Conservation (phyloP, 2,888 invertebrate genomes). For the Hydraecia micacea region DNA sequence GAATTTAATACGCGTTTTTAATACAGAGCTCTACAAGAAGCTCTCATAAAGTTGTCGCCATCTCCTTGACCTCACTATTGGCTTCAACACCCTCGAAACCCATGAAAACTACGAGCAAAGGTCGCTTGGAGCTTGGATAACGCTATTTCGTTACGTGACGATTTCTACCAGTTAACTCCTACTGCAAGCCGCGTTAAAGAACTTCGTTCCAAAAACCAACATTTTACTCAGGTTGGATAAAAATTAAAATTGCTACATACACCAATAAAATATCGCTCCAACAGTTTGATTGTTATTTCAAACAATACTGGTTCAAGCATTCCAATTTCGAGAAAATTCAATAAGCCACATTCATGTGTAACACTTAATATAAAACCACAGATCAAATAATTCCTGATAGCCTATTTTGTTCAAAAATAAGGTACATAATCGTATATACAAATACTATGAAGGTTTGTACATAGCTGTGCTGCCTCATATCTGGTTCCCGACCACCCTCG, state of each 20-base stretch:
- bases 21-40: neutral
- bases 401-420: neutral
- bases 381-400: neutral
- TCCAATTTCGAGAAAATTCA: neutral
- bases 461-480: slow-evolving; percentile 34
- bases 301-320: neutral
- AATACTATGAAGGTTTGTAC: slow-evolving; percentile 22
- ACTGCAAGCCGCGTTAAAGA: too few species aligned
- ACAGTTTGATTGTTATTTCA: neutral
- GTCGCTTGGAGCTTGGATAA: neutral
- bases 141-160: too few species aligned
- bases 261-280: neutral
- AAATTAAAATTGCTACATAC: neutral
- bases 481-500: slow-evolving; percentile 45
- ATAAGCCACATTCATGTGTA: neutral
- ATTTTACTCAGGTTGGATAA: too few species aligned
- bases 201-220: neutral
- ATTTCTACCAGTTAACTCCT: too few species aligned
- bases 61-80: neutral
- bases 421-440: slow-evolving; percentile 15
- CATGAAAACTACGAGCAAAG: neutral
- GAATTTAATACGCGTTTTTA: too few species aligned
- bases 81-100: too few species aligned
- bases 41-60: neutral
- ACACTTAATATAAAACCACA: neutral